A percentile compares a stretch with the other conserved stretches of the same genome.
Evolutionary conservation across 2,113 vertebrate species (phyloP).

Genomic region (Arizona elegans): DNA sequence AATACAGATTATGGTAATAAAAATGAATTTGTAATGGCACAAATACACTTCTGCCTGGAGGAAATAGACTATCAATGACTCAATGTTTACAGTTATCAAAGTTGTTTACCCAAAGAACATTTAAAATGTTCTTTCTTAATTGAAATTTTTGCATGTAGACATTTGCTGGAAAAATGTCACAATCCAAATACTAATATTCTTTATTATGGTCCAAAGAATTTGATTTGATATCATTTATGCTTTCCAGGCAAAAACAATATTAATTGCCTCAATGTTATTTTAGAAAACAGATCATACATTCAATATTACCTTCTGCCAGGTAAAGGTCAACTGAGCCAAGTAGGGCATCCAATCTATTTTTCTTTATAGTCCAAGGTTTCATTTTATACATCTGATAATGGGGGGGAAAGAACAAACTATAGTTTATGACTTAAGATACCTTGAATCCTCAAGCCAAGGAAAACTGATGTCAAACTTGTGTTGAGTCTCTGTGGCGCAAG

Average conservation of each 20-base stretch:
- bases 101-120: slow-evolving; percentile 12
- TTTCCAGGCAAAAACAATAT: neutral
- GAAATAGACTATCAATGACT: neutral
- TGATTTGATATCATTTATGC: neutral
- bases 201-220: neutral
- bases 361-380: no score
- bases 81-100: slow-evolving; percentile 29
- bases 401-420: no score
- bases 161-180: slow-evolving; percentile 19
- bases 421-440: no score
- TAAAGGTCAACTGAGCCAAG: no score
- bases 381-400: no score
- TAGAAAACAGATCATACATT: neutral
- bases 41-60: slow-evolving; percentile 30
- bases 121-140: neutral
- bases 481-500: no score
- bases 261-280: slow-evolving; percentile 27
- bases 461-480: no score
- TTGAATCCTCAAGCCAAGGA: no score
- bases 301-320: neutral
- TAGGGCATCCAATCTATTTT: no score
- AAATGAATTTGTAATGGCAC: slow-evolving; percentile 34
- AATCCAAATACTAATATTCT: slow-evolving; percentile 3
- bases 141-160: slow-evolving; percentile 38
- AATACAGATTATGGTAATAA: neutral